Percentiles rank a stretch among this genome's conserved stretches.
Conservation (phyloP, 2,888 invertebrate species). For the Mesoligia furuncula region DNA sequence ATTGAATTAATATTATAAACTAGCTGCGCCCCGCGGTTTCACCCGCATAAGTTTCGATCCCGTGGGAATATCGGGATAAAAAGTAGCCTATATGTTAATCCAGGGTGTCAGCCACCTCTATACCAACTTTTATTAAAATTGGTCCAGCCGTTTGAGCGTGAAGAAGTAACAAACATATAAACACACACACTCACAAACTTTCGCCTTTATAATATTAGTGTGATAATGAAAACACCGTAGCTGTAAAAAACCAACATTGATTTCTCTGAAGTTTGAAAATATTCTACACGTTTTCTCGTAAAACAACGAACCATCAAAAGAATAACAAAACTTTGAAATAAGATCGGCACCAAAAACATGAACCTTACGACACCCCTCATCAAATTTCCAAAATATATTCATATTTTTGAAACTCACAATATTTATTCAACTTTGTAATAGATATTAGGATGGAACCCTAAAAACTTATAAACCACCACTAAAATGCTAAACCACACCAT, state of each 20-base stretch:
- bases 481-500: conserved; percentile 49
- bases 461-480: conserved; percentile 58
- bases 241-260: conserved; percentile 9
- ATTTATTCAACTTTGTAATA: conserved; percentile 61
- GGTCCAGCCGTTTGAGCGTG: no score
- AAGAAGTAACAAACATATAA: no score
- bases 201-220: no score
- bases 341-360: conserved; percentile 32
- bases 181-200: no score
- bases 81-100: no score
- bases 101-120: no score
- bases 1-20: conserved; percentile 4
- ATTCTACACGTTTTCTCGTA: background rate
- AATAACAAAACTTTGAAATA: conserved; percentile 52
- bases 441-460: conserved; percentile 56
- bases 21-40: no score
- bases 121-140: no score
- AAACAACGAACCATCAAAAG: conserved; percentile 36
- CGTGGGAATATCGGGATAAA: no score
- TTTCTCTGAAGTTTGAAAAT: conserved; percentile 17
- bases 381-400: conserved; percentile 49
- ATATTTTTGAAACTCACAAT: conserved; percentile 46
- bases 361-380: conserved; percentile 37
- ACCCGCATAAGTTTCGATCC: no score
- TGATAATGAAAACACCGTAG: background rate